Percentiles rank a stretch among this genome's conserved stretches.
Conservation (phyloP, 1,140 invertebrate species). For the Drusus annulatus region DNA sequence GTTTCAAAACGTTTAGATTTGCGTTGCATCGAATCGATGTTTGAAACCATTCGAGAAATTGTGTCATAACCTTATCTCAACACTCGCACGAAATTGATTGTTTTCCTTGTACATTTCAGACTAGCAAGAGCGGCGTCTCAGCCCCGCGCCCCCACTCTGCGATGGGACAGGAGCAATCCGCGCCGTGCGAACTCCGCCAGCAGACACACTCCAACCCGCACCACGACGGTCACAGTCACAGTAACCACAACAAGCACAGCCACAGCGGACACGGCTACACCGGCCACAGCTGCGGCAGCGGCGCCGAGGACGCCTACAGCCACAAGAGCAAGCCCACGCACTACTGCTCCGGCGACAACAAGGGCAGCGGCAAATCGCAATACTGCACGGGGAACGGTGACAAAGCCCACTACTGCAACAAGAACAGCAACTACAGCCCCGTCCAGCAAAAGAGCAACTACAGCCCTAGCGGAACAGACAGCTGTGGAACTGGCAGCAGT, state of each 20-base stretch:
- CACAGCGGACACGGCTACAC: constrained; percentile 20
- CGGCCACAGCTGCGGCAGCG: constrained; percentile 60
- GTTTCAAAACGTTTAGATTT: no score
- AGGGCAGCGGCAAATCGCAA: not conserved
- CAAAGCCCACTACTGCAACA: not conserved
- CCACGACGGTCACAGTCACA: not conserved
- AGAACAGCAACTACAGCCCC: not conserved
- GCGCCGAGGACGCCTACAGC: constrained; percentile 63
- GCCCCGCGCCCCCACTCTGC: constrained; percentile 29
- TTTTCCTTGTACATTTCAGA: constrained; percentile 22
- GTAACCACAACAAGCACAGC: constrained; percentile 1
- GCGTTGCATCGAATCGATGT: no score
- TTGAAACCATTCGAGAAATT: no score
- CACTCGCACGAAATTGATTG: no score
- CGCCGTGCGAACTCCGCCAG: constrained; percentile 51
- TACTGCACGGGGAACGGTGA: not conserved
- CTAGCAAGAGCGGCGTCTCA: constrained; percentile 24
- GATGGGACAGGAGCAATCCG: constrained; percentile 59
- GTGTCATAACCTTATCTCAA: no score
- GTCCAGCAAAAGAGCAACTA: not conserved
- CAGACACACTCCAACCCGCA: constrained; percentile 8
- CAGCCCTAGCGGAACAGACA: constrained; percentile 18
- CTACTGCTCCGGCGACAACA: not conserved
- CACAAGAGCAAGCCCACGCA: constrained; percentile 62
- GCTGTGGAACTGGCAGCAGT: constrained; percentile 10